Conservation (phyloP, 2,888 invertebrate species). For the Drosophila colorata region DNA sequence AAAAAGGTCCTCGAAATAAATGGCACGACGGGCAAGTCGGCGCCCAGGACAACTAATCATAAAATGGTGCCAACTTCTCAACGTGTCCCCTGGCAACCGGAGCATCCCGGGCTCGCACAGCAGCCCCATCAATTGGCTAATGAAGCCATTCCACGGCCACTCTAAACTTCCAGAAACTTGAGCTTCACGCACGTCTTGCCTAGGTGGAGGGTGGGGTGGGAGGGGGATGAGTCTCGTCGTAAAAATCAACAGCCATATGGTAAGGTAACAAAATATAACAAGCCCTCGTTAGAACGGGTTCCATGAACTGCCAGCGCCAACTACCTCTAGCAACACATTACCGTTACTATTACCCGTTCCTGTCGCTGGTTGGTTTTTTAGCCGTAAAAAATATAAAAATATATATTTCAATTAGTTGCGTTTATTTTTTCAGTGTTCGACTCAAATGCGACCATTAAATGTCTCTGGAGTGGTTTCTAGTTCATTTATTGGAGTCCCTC, state of each 20-base stretch:
- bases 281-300: constrained; percentile 47
- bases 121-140: constrained; percentile 24
- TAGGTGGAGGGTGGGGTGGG: background rate
- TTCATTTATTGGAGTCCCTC: constrained; percentile 65
- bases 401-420: constrained; percentile 75
- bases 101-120: constrained; percentile 6
- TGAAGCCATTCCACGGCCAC: constrained; percentile 40
- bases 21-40: constrained; percentile 43
- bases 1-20: constrained; percentile 68
- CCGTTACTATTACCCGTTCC: constrained; percentile 29
- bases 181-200: constrained; percentile 4
- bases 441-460: constrained; percentile 65
- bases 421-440: constrained; percentile 39
- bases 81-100: constrained; percentile 39
- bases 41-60: constrained; percentile 62
- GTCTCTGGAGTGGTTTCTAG: constrained; percentile 59
- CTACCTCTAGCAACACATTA: constrained; percentile 49
- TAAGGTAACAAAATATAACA: constrained; percentile 80
- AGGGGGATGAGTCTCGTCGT: constrained; percentile 38
- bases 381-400: constrained; percentile 58
- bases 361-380: constrained; percentile 15
- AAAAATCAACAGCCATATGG: constrained; percentile 78
- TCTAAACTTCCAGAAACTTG: constrained; percentile 40
- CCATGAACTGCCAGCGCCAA: constrained; percentile 14
- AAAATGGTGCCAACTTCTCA: constrained; percentile 39